A percentile compares a stretch with the other conserved stretches of the same genome.
Evolutionary conservation across 1,140 invertebrate genomes (phyloP).

Genomic region (Drosophila equinoxialis): DNA sequence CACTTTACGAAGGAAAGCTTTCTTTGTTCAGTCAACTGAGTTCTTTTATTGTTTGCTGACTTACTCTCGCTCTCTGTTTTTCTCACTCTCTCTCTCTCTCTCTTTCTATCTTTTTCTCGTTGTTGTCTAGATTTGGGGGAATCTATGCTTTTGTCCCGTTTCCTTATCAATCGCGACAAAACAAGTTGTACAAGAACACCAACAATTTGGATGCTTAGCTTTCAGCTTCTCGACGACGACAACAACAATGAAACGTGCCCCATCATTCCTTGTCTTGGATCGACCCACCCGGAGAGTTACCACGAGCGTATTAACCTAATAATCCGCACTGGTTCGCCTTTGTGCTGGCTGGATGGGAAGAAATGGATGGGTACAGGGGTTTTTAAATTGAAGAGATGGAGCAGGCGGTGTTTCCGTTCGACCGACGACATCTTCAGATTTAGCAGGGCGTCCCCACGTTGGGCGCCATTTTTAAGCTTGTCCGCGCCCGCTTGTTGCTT

Average conservation of each 20-base stretch:
- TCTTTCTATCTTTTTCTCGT: neutral
- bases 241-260: no score
- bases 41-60: conserved; percentile 4
- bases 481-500: conserved; percentile 17
- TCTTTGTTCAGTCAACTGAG: conserved; percentile 7
- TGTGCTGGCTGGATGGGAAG: conserved; percentile 22
- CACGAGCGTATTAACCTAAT: conserved; percentile 55
- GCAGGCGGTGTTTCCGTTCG: neutral
- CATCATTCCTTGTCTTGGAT: neutral
- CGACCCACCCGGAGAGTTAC: conserved; percentile 18
- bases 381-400: conserved; percentile 6
- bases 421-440: conserved; percentile 9
- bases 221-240: neutral
- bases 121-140: conserved; percentile 10
- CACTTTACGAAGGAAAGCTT: neutral
- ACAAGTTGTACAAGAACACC: conserved; percentile 9
- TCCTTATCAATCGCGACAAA: conserved; percentile 9
- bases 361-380: no score
- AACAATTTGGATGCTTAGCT: conserved; percentile 20
- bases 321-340: conserved; percentile 50
- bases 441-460: conserved; percentile 7
- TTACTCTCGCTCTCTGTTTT: neutral
- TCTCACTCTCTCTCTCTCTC: neutral
- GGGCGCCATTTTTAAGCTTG: conserved; percentile 19
- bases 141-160: conserved; percentile 21